Base-by-base conservation (phyloP, 2,797 vertebrate species). In the Anas bernieri region DNA sequence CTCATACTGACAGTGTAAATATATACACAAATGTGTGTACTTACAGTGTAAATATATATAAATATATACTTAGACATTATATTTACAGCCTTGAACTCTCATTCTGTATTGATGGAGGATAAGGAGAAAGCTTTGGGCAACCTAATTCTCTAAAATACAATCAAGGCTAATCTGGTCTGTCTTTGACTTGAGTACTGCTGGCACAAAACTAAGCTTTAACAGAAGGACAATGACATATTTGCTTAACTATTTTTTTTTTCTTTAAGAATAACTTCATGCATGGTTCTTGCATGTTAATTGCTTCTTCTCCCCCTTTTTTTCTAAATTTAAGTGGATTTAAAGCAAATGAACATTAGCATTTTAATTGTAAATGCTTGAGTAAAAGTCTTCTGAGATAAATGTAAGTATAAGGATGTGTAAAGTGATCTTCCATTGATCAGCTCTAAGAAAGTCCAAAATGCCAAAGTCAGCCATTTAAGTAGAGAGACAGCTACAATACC, bases 101-200 rank as follows among this genome's bases (percentile, higher is more conserved):
- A 56, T 86, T 96, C 23, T 28, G 18, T 93, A 2, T 5, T 68
- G 68, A 80, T 55, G 35, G 25, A 67, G 62, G 72, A 92, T 85
- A 85, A 96, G 22, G 48, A 82, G 78, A 62, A 81, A 90, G 82
- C 48, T 84, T 77, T 77, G 67, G 35, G 77, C 39, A 93, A 88
- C 39, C 15, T 86, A 63, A 88, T 82, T 91, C 91, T 79, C 74
- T 58, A 73, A 94, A 73, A 90, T 94, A 86, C 14, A 61, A 30
- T 84, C 77, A 73, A 82, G 52, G 30, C 31, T 63, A 43, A 46
- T 75, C 21, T 1, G 20, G 80, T 82, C 90, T 50, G 11, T 46
- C 4, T 0, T 30, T 79, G 37, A 35, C 35, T 43, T 86, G n/a
- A 84, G 48, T 59, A 79, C 79, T 45, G 46, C 59, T 74, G 63